Base-by-base conservation (phyloP, 2,888 invertebrate genomes). In the Lasioglossum marginatum region DNA sequence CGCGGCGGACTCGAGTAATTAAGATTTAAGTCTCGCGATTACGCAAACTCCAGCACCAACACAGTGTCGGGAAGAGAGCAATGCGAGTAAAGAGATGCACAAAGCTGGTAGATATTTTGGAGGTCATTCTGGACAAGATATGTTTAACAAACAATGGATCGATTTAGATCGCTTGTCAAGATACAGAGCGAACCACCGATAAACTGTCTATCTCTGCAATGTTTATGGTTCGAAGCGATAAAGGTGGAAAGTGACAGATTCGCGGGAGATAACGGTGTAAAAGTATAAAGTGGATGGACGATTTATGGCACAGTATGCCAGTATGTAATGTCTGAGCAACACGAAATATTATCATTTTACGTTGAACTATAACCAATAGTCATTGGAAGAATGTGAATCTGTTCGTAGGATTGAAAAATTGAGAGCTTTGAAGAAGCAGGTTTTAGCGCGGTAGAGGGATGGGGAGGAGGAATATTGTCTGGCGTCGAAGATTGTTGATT, bases 281-380 rank as follows among this genome's bases (percentile, higher is more conserved):
- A 57, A n/a, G 57, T n/a, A n/a, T 57, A n/a, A n/a, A 57, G 52
- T 3, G 52, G n/a, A n/a, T 10, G 52, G n/a, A 4, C 12, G 57
- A 57, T 57, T 3, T n/a, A n/a, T 10, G 23, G 3, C 23, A 8
- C 52, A 1, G 23, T 52, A 52, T 12, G n/a, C 2, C 10, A n/a
- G 12, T 23, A n/a, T 0, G 52, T 3, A n/a, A n/a, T n/a, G n/a
- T n/a, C n/a, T 0, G 12, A 4, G n/a, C 4, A 10, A 57, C 2
- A 0, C 10, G 57, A n/a, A n/a, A 52, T 57, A 10, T n/a, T 23
- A 12, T 4, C 3, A n/a, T n/a, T n/a, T n/a, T 12, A 12, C 12
- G 12, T 12, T 12, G 12, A 57, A 4, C 12, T n/a, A n/a, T n/a
- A 57, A 57, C 57, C 10, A n/a, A 57, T 4, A 4, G n/a, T n/a